These are phyloP conservation scores for Drosophila anomelani DNA, from an alignment of 2,888 invertebrate species.

Conservation along the genomic window DNA sequence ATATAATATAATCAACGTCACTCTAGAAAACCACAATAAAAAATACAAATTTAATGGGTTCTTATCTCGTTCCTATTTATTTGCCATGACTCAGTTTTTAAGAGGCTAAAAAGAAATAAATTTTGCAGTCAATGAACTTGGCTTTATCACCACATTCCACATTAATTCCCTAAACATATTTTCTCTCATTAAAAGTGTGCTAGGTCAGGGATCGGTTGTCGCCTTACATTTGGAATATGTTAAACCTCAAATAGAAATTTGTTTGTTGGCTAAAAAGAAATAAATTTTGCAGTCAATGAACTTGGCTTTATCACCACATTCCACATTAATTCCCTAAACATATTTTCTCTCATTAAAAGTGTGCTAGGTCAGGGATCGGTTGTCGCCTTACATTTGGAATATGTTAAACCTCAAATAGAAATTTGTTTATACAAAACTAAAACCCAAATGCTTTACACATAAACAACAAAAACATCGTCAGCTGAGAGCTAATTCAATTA, in stretches of 20 bases:
- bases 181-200: background rate
- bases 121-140: conserved; percentile 12
- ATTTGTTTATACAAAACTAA: conserved; percentile 17
- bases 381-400: conserved; percentile 7
- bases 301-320: background rate
- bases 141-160: background rate
- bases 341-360: background rate
- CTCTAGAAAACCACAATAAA: too few species aligned
- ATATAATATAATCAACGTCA: background rate
- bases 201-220: conserved; percentile 35
- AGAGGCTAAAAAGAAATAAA: background rate
- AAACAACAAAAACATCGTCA: conserved; percentile 38
- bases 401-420: conserved; percentile 19
- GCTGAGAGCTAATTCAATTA: conserved; percentile 66
- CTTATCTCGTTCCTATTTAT: background rate
- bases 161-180: background rate
- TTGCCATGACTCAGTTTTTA: background rate
- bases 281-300: conserved; percentile 9
- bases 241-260: conserved; percentile 18
- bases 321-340: background rate
- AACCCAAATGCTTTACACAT: conserved; percentile 16
- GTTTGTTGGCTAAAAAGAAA: background rate
- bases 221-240: conserved; percentile 3
- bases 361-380: conserved; percentile 28
- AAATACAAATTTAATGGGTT: background rate